Percentiles rank a stretch among this genome's conserved stretches.
Conservation (phyloP, 1,140 invertebrate genomes). For the Meloidogyne floridensis region DNA sequence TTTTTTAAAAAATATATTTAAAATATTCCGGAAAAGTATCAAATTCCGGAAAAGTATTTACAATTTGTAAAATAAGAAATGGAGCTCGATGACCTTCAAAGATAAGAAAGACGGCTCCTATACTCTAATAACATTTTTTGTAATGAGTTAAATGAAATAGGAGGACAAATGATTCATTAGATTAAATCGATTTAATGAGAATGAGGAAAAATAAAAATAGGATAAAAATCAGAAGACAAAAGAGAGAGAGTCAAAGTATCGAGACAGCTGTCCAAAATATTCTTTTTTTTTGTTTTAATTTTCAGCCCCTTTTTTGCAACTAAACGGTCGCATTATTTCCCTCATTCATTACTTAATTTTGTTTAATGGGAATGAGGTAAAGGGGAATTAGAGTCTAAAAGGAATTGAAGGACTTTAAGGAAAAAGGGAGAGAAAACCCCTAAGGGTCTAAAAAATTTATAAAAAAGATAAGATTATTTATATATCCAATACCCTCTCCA, state of each 20-base stretch:
- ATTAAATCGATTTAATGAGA: too few relatives aligned
- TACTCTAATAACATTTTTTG: too few relatives aligned
- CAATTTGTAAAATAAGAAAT: too few relatives aligned
- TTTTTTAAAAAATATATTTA: too few relatives aligned
- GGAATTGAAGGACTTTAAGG: neutral
- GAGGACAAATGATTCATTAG: too few relatives aligned
- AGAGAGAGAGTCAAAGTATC: neutral
- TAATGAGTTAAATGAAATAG: too few relatives aligned
- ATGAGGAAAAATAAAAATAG: neutral
- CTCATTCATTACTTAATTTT: neutral
- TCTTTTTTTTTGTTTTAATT: neutral
- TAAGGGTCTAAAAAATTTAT: too few relatives aligned
- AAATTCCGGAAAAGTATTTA: too few relatives aligned
- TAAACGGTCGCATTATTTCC: neutral
- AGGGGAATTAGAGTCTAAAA: neutral
- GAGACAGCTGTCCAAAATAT: slow-evolving; percentile 1
- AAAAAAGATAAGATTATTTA: neutral
- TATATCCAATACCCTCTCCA: neutral
- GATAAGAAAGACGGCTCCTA: too few relatives aligned
- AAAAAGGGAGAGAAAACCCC: neutral
- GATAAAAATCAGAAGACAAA: neutral
- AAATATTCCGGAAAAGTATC: too few relatives aligned
- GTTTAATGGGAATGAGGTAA: neutral
- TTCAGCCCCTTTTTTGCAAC: neutral
- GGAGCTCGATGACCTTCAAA: too few relatives aligned